phyloP scores from a whole-genome alignment of 2,113 vertebrate genomes.

The Aphyosemion australe region DNA sequence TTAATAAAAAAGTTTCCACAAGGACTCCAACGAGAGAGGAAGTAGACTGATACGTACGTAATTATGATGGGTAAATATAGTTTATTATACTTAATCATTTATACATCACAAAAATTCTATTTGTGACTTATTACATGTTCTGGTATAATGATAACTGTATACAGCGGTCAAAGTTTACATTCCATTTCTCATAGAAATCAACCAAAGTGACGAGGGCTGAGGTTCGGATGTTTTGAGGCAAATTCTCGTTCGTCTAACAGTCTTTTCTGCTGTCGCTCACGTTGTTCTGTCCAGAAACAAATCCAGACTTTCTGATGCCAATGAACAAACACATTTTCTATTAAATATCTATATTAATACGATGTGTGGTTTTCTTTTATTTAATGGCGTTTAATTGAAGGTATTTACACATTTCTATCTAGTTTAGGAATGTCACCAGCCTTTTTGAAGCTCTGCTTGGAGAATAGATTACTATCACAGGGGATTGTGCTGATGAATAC shows the following conservation, averaged over 20 bases:
- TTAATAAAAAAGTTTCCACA: constrained; percentile 39
- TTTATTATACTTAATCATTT: constrained; percentile 81
- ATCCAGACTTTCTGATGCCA: constrained; percentile 39
- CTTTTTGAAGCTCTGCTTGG: constrained; percentile 29
- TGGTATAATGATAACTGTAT: constrained; percentile 61
- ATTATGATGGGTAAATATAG: constrained; percentile 80
- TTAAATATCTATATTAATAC: constrained; percentile 27
- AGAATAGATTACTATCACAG: constrained; percentile 70
- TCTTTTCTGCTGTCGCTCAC: constrained; percentile 43
- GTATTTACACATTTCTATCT: constrained; percentile 68
- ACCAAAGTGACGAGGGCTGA: constrained; percentile 44
- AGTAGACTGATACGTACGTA: constrained; percentile 56
- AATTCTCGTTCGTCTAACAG: constrained; percentile 50
- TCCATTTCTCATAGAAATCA: constrained; percentile 65
- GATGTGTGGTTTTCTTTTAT: constrained; percentile 49
- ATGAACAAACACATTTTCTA: constrained; percentile 27
- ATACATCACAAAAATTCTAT: constrained; percentile 78
- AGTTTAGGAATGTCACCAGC: constrained; percentile 57
- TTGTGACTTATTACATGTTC: constrained; percentile 78
- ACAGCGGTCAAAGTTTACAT: constrained; percentile 76
- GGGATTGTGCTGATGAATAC: constrained; percentile 66
- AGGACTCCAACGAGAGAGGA: constrained; percentile 41
- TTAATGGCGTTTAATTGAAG: constrained; percentile 59
- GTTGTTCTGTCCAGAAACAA: constrained; percentile 50
- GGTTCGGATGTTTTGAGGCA: constrained; percentile 59